Evolutionary conservation across 2,113 vertebrate genomes (phyloP).

Genomic region (Zapus hudsonius): DNA sequence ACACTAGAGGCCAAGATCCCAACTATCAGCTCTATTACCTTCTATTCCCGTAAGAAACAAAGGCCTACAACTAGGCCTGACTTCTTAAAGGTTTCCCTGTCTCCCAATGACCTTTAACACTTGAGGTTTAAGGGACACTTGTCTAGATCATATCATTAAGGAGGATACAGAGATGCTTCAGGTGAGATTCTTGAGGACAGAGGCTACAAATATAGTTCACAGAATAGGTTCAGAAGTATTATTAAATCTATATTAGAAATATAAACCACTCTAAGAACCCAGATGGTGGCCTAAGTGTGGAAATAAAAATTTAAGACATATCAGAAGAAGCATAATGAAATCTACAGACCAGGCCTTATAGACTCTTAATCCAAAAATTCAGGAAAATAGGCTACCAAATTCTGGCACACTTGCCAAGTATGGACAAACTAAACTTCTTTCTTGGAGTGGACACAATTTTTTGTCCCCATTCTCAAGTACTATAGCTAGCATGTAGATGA

Average conservation of each 20-base stretch:
- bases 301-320: not conserved
- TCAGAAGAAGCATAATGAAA: not conserved
- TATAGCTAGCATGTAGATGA: not conserved
- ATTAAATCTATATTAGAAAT: conserved; percentile 3
- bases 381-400: not conserved
- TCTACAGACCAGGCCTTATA: conserved; percentile 3
- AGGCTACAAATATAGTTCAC: not conserved
- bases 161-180: not conserved
- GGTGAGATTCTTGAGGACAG: not conserved
- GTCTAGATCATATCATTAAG: not conserved
- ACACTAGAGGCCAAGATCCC: not conserved
- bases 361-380: not conserved
- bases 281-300: not conserved
- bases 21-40: not conserved
- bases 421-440: not conserved
- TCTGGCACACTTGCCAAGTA: not conserved
- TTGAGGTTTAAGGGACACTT: not conserved
- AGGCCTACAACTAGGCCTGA: not conserved
- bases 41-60: not conserved
- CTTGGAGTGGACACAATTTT: not conserved
- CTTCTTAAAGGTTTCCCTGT: rapidly evolving
- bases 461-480: not conserved
- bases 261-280: not conserved
- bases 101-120: not conserved
- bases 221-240: conserved; percentile 1